Base-by-base conservation (phyloP, 2,113 vertebrate genomes). In the Channa argus region DNA sequence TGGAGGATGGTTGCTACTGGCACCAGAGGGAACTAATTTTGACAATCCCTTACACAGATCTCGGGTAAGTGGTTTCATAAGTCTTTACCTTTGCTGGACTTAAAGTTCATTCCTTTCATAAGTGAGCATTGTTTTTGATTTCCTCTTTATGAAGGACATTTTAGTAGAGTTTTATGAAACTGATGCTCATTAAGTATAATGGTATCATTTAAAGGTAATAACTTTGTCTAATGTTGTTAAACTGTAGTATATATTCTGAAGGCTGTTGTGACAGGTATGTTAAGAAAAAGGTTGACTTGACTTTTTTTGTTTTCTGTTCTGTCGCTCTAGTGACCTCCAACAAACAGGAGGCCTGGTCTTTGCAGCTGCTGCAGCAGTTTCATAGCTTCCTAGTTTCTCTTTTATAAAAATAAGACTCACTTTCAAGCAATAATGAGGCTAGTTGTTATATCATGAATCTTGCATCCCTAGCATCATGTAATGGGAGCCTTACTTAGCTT, bases 11-110 rank as follows among this genome's bases (percentile, higher is more conserved):
- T 58, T 95, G 87, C 93, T 95, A 10, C 89, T 95, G 53, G 94
- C 94, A 36, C 95, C 94, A 2, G 95, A 95, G 82, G 95, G 95
- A 80, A 95, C 94, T 45, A 92, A 95, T 79, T 95, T 95, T 82
- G 94, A 95, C 81, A 95, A 95, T 90, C 94, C 95, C 14, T 74
- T 95, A 51, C 95, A 95, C 87, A 86, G 93, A 88, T 93, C 94
- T 58, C 88, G 94, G 86, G 94, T 95, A 91, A 90, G 93, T 78
- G 45, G 55, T 69, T 71, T 75, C 51, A 15, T 5, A 74, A 54
- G 13, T 41, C 44, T 58, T 60, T 56, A 15, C 9, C 56, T 63
- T 68, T 82, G 49, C n/a, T 63, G 14, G 24, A 36, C 24, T 50
- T 47, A n/a, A 43, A n/a, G 4, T 33, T 55, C n/a, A 46, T 55